Conservation (phyloP, 2,888 invertebrate genomes). For the Sarcophaga carnaria region DNA sequence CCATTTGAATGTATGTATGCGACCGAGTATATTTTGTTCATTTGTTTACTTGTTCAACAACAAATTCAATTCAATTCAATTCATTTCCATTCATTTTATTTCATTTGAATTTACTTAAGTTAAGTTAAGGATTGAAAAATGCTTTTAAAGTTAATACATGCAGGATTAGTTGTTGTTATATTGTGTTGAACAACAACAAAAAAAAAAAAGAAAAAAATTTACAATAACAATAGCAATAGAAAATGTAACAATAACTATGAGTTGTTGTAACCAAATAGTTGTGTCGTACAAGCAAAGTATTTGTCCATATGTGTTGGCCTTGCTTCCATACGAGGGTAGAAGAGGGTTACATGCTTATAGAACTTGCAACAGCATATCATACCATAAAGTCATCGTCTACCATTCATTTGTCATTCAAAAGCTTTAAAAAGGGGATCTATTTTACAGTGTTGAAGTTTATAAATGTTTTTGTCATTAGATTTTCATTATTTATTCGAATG, state of each 20-base stretch:
- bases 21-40: neutral
- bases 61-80: conserved; percentile 56
- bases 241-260: neutral
- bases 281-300: conserved; percentile 21
- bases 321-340: neutral
- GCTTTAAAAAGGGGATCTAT: conserved; percentile 76
- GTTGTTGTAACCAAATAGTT: conserved; percentile 57
- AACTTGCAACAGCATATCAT: conserved; percentile 66
- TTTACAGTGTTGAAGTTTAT: conserved; percentile 75
- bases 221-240: conserved; percentile 6
- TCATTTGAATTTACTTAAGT: conserved; percentile 9
- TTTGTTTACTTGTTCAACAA: conserved; percentile 9
- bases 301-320: conserved; percentile 7
- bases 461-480: conserved; percentile 79
- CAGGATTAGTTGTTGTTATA: conserved; percentile 66
- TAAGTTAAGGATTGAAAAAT: conserved; percentile 63
- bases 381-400: neutral
- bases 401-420: conserved; percentile 77
- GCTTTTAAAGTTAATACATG: conserved; percentile 69
- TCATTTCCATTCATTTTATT: neutral
- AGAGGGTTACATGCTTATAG: neutral
- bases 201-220: neutral
- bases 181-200: conserved; percentile 39
- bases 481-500: conserved; percentile 79
- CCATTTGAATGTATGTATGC: conserved; percentile 16